phyloP scores from a whole-genome alignment of 2,888 invertebrate genomes.

The Rhingia rostrata region DNA sequence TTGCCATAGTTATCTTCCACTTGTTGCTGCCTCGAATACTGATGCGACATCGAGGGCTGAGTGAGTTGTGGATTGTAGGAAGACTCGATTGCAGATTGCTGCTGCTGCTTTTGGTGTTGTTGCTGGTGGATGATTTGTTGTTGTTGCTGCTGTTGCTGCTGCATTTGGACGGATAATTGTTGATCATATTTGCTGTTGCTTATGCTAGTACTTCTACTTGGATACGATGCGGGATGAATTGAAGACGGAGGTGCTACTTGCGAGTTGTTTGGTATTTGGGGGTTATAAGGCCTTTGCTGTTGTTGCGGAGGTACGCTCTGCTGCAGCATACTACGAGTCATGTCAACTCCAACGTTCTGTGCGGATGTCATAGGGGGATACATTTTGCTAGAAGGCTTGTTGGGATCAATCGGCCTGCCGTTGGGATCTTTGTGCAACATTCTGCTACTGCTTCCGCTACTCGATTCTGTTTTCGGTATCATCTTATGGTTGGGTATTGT shows the following conservation, averaged over 20 bases:
- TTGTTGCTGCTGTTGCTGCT: conserved; percentile 75
- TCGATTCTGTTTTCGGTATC: conserved; percentile 64
- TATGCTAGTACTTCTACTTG: conserved; percentile 63
- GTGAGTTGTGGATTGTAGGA: conserved; percentile 70
- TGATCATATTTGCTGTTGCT: conserved; percentile 78
- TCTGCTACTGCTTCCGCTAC: conserved; percentile 48
- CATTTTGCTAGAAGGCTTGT: conserved; percentile 65
- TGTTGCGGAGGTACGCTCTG: conserved; percentile 55
- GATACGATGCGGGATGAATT: conserved; percentile 61
- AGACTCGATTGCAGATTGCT: conserved; percentile 75
- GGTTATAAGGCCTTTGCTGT: conserved; percentile 70
- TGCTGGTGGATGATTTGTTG: conserved; percentile 77
- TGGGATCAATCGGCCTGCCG: conserved; percentile 61
- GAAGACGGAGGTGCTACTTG: conserved; percentile 72
- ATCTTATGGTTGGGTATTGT: conserved; percentile 71
- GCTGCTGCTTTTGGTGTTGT: conserved; percentile 73
- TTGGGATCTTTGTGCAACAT: conserved; percentile 72
- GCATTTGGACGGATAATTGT: conserved; percentile 77
- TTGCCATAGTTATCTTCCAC: conserved; percentile 49
- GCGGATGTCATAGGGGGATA: conserved; percentile 57
- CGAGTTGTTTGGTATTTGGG: conserved; percentile 71
- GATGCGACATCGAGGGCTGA: conserved; percentile 64
- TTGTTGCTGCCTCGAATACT: conserved; percentile 59
- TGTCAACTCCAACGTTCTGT: conserved; percentile 73
- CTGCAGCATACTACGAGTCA: conserved; percentile 75